Conservation (phyloP, 2,888 invertebrate genomes). For the Volucella inflata region DNA sequence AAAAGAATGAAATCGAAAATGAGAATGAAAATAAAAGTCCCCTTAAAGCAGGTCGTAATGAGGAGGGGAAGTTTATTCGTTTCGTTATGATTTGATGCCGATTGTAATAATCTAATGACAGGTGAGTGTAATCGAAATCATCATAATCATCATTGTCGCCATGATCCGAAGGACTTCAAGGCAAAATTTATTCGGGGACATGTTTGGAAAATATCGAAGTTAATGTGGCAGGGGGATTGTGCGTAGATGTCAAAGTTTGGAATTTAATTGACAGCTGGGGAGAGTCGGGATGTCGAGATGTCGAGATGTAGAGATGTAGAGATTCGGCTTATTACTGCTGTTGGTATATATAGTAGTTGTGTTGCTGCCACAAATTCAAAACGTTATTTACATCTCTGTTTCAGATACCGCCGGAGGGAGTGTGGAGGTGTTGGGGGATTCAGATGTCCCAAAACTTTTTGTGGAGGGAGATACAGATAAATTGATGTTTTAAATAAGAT, state of each 20-base stretch:
- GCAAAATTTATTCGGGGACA: conserved; percentile 5
- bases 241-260: not conserved
- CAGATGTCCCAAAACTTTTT: no score
- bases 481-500: no score
- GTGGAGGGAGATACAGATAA: no score
- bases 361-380: no score
- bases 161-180: conserved; percentile 6
- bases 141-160: not conserved
- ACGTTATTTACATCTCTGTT: no score
- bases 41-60: not conserved
- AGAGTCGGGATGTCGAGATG: no score
- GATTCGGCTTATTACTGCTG: no score
- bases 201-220: not conserved
- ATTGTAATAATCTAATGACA: conserved; percentile 2
- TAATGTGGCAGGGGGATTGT: not conserved
- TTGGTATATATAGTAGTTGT: no score
- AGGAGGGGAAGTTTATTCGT: not conserved
- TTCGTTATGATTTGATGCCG: not conserved
- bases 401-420: no score
- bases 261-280: conserved; percentile 29
- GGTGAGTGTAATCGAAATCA: conserved; percentile 9
- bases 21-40: not conserved
- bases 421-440: no score
- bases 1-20: not conserved
- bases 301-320: no score